These are phyloP conservation scores for Cylloceria caligata DNA, from an alignment of 2,888 invertebrate species.

Conservation along the genomic window DNA sequence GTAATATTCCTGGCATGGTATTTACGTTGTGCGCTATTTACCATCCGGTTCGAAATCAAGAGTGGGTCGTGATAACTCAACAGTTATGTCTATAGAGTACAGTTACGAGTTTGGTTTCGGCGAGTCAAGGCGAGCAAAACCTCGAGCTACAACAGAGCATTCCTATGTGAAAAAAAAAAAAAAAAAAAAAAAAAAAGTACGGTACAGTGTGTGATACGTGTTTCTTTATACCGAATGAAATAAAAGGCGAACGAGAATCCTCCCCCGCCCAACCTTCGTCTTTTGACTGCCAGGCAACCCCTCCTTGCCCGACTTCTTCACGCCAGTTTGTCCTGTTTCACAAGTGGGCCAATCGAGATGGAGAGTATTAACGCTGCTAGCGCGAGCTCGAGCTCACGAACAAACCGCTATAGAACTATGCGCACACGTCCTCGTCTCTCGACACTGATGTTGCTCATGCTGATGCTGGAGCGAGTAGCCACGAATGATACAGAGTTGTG, in stretches of 20 bases:
- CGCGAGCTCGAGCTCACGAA: constrained; percentile 48
- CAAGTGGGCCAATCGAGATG: constrained; percentile 84
- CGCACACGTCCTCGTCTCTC: constrained; percentile 28
- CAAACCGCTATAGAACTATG: constrained; percentile 30
- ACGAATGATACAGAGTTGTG: constrained; percentile 22
- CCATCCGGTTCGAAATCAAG: constrained; percentile 80
- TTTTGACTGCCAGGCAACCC: constrained; percentile 25
- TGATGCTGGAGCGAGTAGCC: too few species aligned
- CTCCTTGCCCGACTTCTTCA: constrained; percentile 13
- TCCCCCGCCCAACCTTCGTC: constrained; percentile 58
- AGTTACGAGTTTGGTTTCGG: constrained; percentile 64
- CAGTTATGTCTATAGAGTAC: constrained; percentile 32
- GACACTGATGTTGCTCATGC: too few species aligned
- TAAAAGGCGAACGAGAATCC: constrained; percentile 77
- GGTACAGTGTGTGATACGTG: constrained; percentile 25
- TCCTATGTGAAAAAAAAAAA: neutral
- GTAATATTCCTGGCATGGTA: constrained; percentile 64
- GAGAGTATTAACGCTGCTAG: constrained; percentile 78
- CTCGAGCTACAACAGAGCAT: constrained; percentile 14
- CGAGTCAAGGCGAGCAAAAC: constrained; percentile 39
- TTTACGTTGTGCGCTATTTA: constrained; percentile 78
- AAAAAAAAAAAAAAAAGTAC: neutral
- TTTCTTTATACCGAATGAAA: constrained; percentile 58
- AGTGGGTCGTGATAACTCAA: constrained; percentile 74
- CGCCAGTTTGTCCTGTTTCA: constrained; percentile 83